Percentiles rank a stretch among this genome's conserved stretches.
These are phyloP conservation scores for Saguinus imperator DNA, from an alignment of 2,113 vertebrate genomes.

Conservation along the genomic window DNA sequence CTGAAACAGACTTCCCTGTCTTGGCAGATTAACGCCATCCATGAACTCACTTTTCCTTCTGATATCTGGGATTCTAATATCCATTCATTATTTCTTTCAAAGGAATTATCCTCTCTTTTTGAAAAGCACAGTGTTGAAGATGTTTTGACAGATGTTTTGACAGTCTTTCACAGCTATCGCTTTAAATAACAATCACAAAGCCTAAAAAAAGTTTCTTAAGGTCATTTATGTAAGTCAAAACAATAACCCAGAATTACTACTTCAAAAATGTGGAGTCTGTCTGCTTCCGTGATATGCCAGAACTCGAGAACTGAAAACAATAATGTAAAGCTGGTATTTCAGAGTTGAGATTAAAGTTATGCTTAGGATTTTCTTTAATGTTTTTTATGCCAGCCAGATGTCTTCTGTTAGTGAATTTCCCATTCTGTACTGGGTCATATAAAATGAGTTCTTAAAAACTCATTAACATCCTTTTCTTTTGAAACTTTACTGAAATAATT, in stretches of 20 bases:
- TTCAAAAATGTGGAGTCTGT: neutral
- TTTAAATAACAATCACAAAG: too few species aligned
- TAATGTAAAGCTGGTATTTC: conserved; percentile 49
- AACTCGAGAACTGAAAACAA: neutral
- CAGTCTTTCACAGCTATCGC: too few species aligned
- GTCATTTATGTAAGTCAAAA: conserved; percentile 56
- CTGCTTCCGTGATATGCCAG: neutral
- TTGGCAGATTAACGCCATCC: too few species aligned
- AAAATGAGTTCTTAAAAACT: conserved; percentile 57
- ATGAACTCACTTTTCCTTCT: too few species aligned
- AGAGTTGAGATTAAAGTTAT: neutral
- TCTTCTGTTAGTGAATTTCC: neutral
- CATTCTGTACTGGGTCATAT: neutral
- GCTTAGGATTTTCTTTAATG: conserved; percentile 45
- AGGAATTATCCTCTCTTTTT: too few species aligned
- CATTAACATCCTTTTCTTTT: neutral
- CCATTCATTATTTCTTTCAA: too few species aligned
- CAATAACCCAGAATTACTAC: conserved; percentile 50
- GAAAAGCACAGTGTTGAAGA: too few species aligned
- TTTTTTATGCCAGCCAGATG: neutral
- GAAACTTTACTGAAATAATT: neutral
- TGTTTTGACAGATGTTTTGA: too few species aligned
- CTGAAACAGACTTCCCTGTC: too few species aligned
- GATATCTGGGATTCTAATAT: too few species aligned
- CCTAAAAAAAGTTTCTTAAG: neutral